Base-by-base conservation (phyloP, 2,888 invertebrate species). In the Dasysyrphus albostriatus region DNA sequence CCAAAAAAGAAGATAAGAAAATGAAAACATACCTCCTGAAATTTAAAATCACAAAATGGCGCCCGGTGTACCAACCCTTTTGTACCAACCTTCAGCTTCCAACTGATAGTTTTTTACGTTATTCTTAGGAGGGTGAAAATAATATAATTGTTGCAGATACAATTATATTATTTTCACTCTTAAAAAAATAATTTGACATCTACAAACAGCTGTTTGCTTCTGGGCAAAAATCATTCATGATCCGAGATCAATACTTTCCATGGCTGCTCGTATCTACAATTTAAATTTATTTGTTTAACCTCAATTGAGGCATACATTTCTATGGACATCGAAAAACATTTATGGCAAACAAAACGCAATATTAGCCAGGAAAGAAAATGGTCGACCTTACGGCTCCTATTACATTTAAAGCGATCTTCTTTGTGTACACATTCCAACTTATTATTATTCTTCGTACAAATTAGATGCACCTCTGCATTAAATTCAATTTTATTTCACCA, bases 371-470 rank as follows among this genome's bases (percentile, higher is more conserved):
- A 67, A 67, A 49, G 34, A 37, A 67, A 67, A 67, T 49, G 39
- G 69, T 54, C 54, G 54, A 69, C 51, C 51, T 69, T 54, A 54
- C 54, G 54, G 69, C 63, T 75, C 37, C 74, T 29, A 75, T 54
- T 67, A 67, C 47, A 65, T 49, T 67, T 49, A 49, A 19, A 37
- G 49, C 49, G 49, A 19, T 37, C 19, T 19, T 19, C 34, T 37
- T 14, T 67, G 67, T 32, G 63, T 39, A 42, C 24, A 24, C 74
- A 54, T 51, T 63, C 51, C 49, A 67, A 44, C 56, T 58, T 54
- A 67, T 76, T 76, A 76, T 67, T 47, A 67, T 67, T 56, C 56
- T 67, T 56, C 47, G 54, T 67, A 73, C 73, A 80, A 80, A 74
- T 74, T 59, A 59, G 65, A 69, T 67, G 67, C 81, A 70, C 54